Conservation (phyloP, 2,113 vertebrate genomes). For the Gallinago undulata region DNA sequence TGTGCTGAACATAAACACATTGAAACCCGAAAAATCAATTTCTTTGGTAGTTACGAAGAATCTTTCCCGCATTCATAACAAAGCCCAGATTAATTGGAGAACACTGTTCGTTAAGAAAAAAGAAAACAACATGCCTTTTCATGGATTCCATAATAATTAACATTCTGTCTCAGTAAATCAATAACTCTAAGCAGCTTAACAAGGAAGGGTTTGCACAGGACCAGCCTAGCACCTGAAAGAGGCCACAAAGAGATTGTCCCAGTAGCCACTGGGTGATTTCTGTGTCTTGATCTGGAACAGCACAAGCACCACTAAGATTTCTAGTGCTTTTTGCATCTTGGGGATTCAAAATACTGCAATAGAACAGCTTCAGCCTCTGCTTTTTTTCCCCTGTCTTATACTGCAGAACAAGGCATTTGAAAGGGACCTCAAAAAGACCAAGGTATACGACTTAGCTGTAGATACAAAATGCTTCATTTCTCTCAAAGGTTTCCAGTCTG, state of each 20-base stretch:
- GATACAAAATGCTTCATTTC: neutral
- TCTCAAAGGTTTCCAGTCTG: neutral
- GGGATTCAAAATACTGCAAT: neutral
- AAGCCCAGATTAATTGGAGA: constrained; percentile 45
- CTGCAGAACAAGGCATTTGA: accelerated
- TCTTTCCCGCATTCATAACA: neutral
- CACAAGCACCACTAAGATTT: accelerated
- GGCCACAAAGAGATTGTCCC: neutral
- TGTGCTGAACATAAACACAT: neutral
- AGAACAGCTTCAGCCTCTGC: neutral
- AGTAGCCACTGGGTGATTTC: neutral
- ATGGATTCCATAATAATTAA: constrained; percentile 5
- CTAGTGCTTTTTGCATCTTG: neutral
- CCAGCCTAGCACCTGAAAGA: neutral
- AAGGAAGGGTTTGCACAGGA: neutral
- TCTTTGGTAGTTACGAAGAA: neutral
- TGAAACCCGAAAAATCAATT: constrained; percentile 7
- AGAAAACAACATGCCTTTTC: neutral
- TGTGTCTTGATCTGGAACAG: neutral
- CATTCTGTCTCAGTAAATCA: constrained; percentile 23
- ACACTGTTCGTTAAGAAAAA: neutral
- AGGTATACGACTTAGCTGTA: neutral
- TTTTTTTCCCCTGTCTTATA: neutral
- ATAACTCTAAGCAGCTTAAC: constrained; percentile 2
- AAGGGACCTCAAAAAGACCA: accelerated